phyloP scores from a whole-genome alignment of 2,888 invertebrate species.

The Ormyrus labotus region DNA sequence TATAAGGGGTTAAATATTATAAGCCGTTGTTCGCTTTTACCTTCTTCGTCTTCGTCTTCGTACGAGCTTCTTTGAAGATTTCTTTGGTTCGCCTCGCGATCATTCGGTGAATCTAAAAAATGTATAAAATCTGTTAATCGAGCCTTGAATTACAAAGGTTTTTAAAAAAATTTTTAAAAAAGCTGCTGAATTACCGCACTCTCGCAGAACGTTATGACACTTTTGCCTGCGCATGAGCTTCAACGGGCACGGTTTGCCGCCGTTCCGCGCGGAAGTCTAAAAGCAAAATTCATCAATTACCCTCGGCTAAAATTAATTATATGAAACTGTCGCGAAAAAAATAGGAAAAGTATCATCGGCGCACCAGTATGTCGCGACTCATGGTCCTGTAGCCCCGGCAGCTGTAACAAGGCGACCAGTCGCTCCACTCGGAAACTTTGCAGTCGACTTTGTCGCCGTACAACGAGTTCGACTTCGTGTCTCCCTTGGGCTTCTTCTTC shows the following conservation, averaged over 20 bases:
- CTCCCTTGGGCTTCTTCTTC: conserved; percentile 30
- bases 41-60: conserved; percentile 1
- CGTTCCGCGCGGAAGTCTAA: conserved; percentile 78
- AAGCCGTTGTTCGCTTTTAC: not conserved
- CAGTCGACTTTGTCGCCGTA: conserved; percentile 78
- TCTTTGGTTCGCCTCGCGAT: conserved; percentile 6
- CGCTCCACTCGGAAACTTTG: conserved; percentile 86
- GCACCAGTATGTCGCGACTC: conserved; percentile 68
- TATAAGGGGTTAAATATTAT: not conserved
- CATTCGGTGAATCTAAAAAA: conserved; percentile 29
- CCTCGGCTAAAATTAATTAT: no score
- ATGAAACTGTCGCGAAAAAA: no score
- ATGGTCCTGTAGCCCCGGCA: conserved; percentile 80
- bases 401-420: conserved; percentile 90
- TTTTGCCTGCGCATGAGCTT: conserved; percentile 74
- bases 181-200: conserved; percentile 66
- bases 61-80: not conserved
- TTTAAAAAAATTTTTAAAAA: no score
- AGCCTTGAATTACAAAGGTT: no score
- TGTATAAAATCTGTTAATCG: no score
- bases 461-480: conserved; percentile 32
- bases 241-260: conserved; percentile 81
- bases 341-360: not conserved
- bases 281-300: not conserved
- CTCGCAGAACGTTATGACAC: conserved; percentile 67